Percentiles rank a stretch among this genome's conserved stretches.
phyloP scores from a whole-genome alignment of 2,797 vertebrate species.

The Ceyx erithaca region DNA sequence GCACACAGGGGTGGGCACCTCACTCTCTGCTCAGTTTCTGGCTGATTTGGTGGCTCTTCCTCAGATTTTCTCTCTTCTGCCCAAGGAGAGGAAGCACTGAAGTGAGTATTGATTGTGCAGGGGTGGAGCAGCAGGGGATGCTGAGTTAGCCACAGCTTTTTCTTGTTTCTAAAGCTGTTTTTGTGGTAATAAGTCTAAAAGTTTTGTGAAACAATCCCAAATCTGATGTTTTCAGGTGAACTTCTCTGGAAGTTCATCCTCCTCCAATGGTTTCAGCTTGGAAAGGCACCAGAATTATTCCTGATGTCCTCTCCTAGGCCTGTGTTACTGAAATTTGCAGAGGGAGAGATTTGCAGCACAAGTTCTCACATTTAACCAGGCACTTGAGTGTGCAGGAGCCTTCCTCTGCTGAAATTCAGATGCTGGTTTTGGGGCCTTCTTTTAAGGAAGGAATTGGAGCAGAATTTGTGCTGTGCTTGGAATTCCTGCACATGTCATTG shows the following conservation, averaged over 20 bases:
- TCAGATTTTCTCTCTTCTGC: background rate
- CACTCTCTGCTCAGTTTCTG: background rate
- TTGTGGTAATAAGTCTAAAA: background rate
- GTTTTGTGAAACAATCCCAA: background rate
- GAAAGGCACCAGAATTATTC: background rate
- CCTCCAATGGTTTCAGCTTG: background rate
- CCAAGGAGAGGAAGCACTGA: background rate
- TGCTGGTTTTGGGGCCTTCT: conserved; percentile 5
- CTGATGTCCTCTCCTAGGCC: background rate
- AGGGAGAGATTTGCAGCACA: background rate
- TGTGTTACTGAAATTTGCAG: background rate
- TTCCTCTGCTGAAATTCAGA: background rate
- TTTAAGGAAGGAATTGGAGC: background rate
- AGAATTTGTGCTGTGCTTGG: background rate
- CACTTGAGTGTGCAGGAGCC: background rate
- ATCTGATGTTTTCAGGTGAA: background rate
- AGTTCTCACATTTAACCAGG: background rate
- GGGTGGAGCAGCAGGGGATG: background rate
- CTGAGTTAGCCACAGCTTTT: background rate
- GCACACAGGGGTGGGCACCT: background rate
- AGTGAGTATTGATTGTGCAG: background rate
- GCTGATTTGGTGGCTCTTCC: background rate
- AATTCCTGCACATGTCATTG: background rate
- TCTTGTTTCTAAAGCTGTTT: background rate
- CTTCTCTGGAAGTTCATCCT: background rate